Evolutionary conservation across 23 tunicate genomes (phyloP), one percentile per base, ranked within the genome.

Genomic region (Styela clava): DNA sequence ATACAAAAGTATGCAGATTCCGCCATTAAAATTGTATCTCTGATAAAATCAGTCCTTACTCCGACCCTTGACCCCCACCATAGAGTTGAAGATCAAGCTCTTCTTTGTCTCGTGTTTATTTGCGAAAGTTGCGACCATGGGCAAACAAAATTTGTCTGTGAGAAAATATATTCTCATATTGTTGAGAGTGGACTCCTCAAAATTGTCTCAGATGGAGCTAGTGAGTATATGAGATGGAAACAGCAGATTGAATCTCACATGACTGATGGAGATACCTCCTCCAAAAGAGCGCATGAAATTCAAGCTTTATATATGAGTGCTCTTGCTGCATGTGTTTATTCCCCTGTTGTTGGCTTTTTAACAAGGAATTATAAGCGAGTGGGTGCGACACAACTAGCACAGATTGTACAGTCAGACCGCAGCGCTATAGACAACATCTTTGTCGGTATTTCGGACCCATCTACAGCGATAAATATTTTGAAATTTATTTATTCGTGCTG

Each of bases 41-140:
- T 84, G 27, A 51, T 89, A 16, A 64, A 82, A 20, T 31, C 74
- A 35, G 73, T 79, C 33, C 35, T 87, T 9, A 29, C 80, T 9
- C 86, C 88, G 1, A 79, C 72, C 3, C 69, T 80, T 16, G 29
- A 25, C 35, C 65, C 64, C 19, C 61, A 85, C 36, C 74, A 68
- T 27, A 37, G 35, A 9, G 36, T 90, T 52, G 62, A 63, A 29
- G 86, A 85, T 20, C 95, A 90, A 74, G 82, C 81, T 16, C 36
- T 90, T 27, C 35, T 90, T 63, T 90, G 95, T 61, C n/a, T 90
- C 35, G 69, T 90, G 16, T 90, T 85, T 81, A 52, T 85, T 2
- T 90, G 95, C 73, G 95, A 90, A 62, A 90, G 95, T 72, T 79
- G 85, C 52, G 95, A 90, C 65, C 95, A 90, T 74, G 85, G 95